phyloP scores from a whole-genome alignment of 2,797 vertebrate genomes.

The Dallia pectoralis region DNA sequence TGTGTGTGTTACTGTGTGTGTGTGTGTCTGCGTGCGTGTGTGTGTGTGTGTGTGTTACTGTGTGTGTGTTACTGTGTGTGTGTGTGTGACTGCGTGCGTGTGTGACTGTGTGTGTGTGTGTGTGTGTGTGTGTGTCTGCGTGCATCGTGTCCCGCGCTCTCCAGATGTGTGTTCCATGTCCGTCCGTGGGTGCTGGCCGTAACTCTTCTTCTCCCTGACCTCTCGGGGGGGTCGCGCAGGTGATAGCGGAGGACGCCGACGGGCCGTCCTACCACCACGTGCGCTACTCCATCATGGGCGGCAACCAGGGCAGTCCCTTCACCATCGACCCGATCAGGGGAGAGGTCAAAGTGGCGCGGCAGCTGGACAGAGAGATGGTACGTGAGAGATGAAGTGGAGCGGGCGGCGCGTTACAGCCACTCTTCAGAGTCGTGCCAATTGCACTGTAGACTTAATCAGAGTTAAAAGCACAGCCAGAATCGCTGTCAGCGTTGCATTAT shows the following conservation, averaged over 20 bases:
- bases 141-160: not conserved
- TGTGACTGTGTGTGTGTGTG: conserved; percentile 5
- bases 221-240: conserved; percentile 65
- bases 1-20: not conserved
- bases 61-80: conserved; percentile 15
- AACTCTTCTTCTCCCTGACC: not conserved
- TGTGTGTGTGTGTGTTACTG: not conserved
- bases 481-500: conserved; percentile 45
- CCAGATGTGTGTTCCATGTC: too few species aligned
- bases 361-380: conserved; percentile 93
- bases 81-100: too few species aligned
- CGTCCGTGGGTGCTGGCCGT: not conserved
- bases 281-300: conserved; percentile 85
- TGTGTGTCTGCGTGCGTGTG: not conserved
- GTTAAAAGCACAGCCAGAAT: conserved; percentile 54
- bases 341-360: conserved; percentile 89
- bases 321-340: conserved; percentile 86
- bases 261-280: conserved; percentile 86
- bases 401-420: conserved; percentile 21
- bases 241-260: conserved; percentile 92
- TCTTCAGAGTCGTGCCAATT: conserved; percentile 51
- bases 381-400: conserved; percentile 46
- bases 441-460: conserved; percentile 56
- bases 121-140: not conserved
- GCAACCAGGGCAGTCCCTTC: conserved; percentile 93